Conservation (phyloP, 2,888 invertebrate genomes). For the Chloromyia formosa region DNA sequence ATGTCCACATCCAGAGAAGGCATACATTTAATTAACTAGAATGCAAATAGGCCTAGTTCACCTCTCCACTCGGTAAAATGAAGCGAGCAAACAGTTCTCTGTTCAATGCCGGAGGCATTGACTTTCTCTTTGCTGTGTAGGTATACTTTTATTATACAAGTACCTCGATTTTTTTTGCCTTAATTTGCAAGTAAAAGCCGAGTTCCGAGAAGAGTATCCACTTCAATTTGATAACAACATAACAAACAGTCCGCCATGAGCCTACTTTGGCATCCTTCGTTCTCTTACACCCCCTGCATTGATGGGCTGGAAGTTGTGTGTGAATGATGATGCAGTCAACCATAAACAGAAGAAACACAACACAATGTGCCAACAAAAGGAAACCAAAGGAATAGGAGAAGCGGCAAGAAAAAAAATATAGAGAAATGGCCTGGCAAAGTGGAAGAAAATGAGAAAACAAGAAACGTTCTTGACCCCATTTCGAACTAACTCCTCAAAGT, state of each 20-base stretch:
- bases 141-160: neutral
- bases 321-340: neutral
- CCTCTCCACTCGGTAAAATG: conserved; percentile 4
- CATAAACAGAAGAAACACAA: conserved; percentile 30
- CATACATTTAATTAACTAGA: conserved; percentile 38
- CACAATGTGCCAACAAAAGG: conserved; percentile 28
- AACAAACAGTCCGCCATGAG: conserved; percentile 26
- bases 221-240: conserved; percentile 32
- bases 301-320: neutral
- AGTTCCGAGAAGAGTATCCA: conserved; percentile 4
- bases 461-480: conserved; percentile 36
- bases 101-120: conserved; percentile 8
- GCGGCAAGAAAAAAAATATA: neutral
- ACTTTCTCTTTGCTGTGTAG: neutral
- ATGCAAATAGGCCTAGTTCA: conserved; percentile 36
- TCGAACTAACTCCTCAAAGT: conserved; percentile 4
- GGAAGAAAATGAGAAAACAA: conserved; percentile 31
- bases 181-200: conserved; percentile 38
- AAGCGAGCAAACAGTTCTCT: conserved; percentile 12
- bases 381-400: neutral
- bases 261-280: neutral
- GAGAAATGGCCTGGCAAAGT: conserved; percentile 6
- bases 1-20: neutral
- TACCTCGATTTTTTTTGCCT: conserved; percentile 8
- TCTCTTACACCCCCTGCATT: neutral